phyloP scores from a whole-genome alignment of 1,140 invertebrate genomes.

The Delia radicum region DNA sequence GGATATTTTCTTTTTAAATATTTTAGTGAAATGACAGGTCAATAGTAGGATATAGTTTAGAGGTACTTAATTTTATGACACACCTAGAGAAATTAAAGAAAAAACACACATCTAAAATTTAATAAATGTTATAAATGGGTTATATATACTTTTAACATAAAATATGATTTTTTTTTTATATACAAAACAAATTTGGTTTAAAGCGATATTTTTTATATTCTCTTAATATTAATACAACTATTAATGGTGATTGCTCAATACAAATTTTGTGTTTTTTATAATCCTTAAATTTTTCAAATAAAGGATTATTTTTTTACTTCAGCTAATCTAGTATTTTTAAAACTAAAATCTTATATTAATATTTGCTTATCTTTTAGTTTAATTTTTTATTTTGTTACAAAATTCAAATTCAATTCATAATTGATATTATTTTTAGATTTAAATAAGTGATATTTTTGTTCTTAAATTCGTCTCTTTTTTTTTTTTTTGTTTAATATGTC shows the following conservation, averaged over 20 bases:
- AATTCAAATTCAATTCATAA: constrained; percentile 15
- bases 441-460: constrained; percentile 5
- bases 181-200: neutral
- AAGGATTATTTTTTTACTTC: constrained; percentile 5
- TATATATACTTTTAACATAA: too few species aligned
- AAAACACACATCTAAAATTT: neutral
- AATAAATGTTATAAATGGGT: neutral
- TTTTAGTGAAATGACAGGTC: constrained; percentile 13
- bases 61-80: constrained; percentile 3
- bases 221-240: constrained; percentile 35
- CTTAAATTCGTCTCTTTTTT: neutral
- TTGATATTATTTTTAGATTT: constrained; percentile 5
- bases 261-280: neutral
- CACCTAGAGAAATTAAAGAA: neutral
- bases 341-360: neutral
- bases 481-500: constrained; percentile 27
- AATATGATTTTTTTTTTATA: neutral
- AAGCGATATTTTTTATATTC: neutral
- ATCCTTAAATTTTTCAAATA: neutral
- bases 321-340: neutral
- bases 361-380: constrained; percentile 7
- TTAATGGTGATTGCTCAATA: constrained; percentile 8
- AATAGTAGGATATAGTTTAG: constrained; percentile 19
- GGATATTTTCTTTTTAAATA: neutral
- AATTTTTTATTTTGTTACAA: constrained; percentile 3